Evolutionary conservation across 2,797 vertebrate genomes (phyloP).

Genomic region (Discoglossus pictus): DNA sequence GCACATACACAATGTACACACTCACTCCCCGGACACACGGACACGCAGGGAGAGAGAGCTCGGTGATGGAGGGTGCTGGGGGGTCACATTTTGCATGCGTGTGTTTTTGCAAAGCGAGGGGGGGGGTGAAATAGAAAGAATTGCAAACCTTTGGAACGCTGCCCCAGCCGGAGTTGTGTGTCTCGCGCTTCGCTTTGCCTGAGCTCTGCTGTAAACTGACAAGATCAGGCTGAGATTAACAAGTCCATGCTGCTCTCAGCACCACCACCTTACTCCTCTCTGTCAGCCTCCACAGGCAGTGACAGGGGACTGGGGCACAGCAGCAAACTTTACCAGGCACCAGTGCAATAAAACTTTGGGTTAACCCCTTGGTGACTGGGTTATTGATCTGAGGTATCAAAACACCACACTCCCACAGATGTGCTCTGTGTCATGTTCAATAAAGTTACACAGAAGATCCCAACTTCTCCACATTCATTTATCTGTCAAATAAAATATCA

Average conservation of each 20-base stretch:
- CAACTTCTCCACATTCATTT: no score
- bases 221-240: slow-evolving; percentile 66
- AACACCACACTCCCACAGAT: no score
- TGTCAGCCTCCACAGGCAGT: slow-evolving; percentile 37
- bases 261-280: slow-evolving; percentile 50
- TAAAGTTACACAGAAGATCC: no score
- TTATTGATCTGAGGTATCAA: no score
- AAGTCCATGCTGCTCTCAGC: slow-evolving; percentile 61
- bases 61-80: background rate
- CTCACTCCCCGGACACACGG: slow-evolving; percentile 21
- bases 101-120: background rate
- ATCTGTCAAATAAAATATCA: no score
- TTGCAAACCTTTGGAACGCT: slow-evolving; percentile 63
- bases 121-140: slow-evolving; percentile 32
- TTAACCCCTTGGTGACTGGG: no score
- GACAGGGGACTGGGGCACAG: slow-evolving; percentile 21
- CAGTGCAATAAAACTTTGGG: no score
- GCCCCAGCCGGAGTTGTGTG: slow-evolving; percentile 63
- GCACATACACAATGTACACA: slow-evolving; percentile 34
- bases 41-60: slow-evolving; percentile 12
- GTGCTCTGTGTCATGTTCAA: no score
- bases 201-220: slow-evolving; percentile 58
- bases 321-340: slow-evolving; percentile 26
- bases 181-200: slow-evolving; percentile 46
- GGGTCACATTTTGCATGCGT: background rate